These are phyloP conservation scores for Micronisus gabar DNA, from an alignment of 2,113 vertebrate species.

Conservation along the genomic window DNA sequence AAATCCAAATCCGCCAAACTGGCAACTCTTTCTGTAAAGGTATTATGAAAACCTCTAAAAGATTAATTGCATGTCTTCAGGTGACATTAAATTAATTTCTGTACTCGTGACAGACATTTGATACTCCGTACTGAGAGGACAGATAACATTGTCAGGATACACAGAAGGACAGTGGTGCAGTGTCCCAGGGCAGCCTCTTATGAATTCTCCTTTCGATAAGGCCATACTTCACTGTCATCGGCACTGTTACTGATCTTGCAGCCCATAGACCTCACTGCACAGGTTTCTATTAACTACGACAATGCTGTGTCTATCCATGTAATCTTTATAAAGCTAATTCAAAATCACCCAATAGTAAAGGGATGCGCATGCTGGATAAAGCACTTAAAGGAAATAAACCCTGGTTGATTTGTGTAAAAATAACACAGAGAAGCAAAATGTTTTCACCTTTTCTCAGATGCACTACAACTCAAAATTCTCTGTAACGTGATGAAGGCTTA, in stretches of 20 bases:
- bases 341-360: conserved; percentile 20
- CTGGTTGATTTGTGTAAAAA: conserved; percentile 10
- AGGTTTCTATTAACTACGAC: conserved; percentile 85
- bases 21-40: conserved; percentile 94
- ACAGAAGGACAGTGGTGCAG: conserved; percentile 86
- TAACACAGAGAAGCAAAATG: background rate
- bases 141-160: conserved; percentile 96
- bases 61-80: conserved; percentile 97
- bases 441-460: background rate
- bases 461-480: background rate
- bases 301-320: conserved; percentile 77
- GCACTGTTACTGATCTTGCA: conserved; percentile 70
- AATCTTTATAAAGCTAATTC: conserved; percentile 66
- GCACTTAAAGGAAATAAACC: conserved; percentile 45
- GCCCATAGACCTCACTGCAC: conserved; percentile 73
- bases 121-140: conserved; percentile 81
- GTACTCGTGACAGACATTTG: conserved; percentile 86
- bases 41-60: conserved; percentile 91
- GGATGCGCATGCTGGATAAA: background rate
- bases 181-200: conserved; percentile 81
- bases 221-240: conserved; percentile 75
- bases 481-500: background rate
- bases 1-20: conserved; percentile 98
- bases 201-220: conserved; percentile 80
- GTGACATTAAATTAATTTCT: conserved; percentile 95